Evolutionary conservation across 2,113 vertebrate species (phyloP), one percentile per base, ranked within the genome.

Genomic region (Microcebus tavaratra): DNA sequence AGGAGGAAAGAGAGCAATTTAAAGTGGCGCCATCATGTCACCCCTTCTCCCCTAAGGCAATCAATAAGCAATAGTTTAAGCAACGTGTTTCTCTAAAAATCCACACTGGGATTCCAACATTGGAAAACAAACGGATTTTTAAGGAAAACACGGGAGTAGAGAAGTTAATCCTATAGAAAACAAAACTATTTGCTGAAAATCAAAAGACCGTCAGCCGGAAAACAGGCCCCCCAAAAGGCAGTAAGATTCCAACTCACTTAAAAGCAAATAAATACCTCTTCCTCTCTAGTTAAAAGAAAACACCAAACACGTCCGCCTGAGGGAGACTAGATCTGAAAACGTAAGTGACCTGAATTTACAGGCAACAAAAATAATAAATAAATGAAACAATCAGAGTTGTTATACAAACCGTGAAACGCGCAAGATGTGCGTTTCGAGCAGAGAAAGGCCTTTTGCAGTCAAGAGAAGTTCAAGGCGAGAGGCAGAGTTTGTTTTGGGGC

Each of bases 1-100:
- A 53, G 90, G 84, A 95, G 95, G 67, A 82, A 87, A 97, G 57
- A 82, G 96, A 96, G 97, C 97, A 97, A 95, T 97, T 98, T 98
- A 98, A 98, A 98, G 98, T 98, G 98, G 98, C 98, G 97, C 98
- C 98, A 98, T 97, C 97, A 96, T 97, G 96, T 94, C 97, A 97
- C 95, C 96, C 97, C 93, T 93, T 93, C 94, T 96, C 92, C 95
- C 97, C 86, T 81, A 96, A 88, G 93, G 97, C 98, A 91, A 93
- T 97, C 95, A 95, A 97, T 95, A 97, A 96, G 97, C 97, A 97
- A 97, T 96, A 97, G 95, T 98, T 98, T 96, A 94, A 96, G 81
- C 96, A 95, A 96, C 90, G 23, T 72, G 90, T 96, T 97, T 88
- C 96, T 88, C 96, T 53, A 91, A 97, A 95, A 97, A 68, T 70